phyloP scores from a whole-genome alignment of 2,888 invertebrate species.

The Arrhopalites spinosus region DNA sequence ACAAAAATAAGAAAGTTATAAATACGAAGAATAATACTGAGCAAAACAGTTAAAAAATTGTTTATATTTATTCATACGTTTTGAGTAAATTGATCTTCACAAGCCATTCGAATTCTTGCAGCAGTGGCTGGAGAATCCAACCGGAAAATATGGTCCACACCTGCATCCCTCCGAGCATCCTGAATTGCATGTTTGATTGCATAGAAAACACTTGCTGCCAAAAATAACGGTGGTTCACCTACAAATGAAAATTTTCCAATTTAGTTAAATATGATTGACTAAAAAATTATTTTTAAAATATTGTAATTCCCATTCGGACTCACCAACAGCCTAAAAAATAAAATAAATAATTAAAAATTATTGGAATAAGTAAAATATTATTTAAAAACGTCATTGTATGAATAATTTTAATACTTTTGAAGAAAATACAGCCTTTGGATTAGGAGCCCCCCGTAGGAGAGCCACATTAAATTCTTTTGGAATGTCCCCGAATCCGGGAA shows the following conservation, averaged over 20 bases:
- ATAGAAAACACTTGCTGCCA: conserved; percentile 83
- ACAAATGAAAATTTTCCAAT: too few species aligned
- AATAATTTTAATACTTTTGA: conserved; percentile 80
- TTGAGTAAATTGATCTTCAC: conserved; percentile 73
- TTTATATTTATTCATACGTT: too few species aligned
- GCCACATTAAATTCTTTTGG: conserved; percentile 91
- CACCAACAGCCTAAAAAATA: neutral
- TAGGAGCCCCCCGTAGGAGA: conserved; percentile 85
- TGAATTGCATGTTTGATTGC: conserved; percentile 87
- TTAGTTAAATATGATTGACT: conserved; percentile 61
- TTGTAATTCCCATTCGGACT: neutral
- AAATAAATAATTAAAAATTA: neutral
- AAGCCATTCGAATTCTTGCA: conserved; percentile 86
- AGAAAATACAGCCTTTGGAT: conserved; percentile 89
- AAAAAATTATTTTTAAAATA: neutral
- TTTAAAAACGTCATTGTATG: neutral
- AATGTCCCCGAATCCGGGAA: conserved; percentile 90
- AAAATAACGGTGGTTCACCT: conserved; percentile 92
- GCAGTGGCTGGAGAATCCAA: conserved; percentile 86
- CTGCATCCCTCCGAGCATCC: conserved; percentile 76
- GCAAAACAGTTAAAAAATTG: too few species aligned
- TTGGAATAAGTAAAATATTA: neutral
- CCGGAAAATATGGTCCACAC: conserved; percentile 65
- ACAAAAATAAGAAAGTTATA: conserved; percentile 23
- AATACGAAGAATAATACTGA: neutral